Conservation (phyloP, 2,113 vertebrate species). For the Dipodomys ordii region DNA sequence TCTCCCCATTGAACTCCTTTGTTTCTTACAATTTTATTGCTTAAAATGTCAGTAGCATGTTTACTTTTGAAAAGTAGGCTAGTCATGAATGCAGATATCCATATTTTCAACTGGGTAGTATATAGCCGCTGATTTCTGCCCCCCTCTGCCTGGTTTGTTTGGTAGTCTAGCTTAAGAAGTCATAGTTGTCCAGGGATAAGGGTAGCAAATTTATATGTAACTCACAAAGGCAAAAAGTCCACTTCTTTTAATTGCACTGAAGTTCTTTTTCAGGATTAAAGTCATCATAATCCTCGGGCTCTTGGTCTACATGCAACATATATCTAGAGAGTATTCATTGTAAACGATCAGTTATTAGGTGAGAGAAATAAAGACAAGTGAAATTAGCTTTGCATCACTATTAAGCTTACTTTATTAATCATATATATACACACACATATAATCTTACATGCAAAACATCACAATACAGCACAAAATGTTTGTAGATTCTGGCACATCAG, state of each 20-base stretch:
- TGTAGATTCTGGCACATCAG: constrained; percentile 39
- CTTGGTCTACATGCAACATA: not conserved
- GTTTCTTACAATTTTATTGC: not conserved
- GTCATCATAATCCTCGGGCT: not conserved
- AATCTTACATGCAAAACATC: constrained; percentile 70
- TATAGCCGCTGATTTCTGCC: not conserved
- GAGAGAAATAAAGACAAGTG: constrained; percentile 22
- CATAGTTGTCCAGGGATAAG: not conserved
- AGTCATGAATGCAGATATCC: not conserved
- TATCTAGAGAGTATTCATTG: not conserved
- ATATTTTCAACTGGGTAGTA: constrained; percentile 40
- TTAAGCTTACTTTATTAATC: constrained; percentile 72
- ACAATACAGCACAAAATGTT: constrained; percentile 64
- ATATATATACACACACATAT: not conserved
- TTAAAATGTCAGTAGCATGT: not conserved
- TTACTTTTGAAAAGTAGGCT: constrained; percentile 21
- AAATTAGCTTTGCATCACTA: constrained; percentile 46
- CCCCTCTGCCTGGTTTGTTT: not conserved
- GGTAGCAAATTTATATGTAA: constrained; percentile 13
- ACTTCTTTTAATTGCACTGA: constrained; percentile 19
- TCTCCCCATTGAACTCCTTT: not conserved
- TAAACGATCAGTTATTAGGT: not conserved
- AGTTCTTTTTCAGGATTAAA: not conserved
- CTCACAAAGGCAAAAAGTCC: not conserved
- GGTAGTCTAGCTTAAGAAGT: not conserved